A percentile compares a stretch with the other conserved stretches of the same genome.
Conservation (phyloP, 2,888 invertebrate genomes). For the Microctonus brassicae region DNA sequence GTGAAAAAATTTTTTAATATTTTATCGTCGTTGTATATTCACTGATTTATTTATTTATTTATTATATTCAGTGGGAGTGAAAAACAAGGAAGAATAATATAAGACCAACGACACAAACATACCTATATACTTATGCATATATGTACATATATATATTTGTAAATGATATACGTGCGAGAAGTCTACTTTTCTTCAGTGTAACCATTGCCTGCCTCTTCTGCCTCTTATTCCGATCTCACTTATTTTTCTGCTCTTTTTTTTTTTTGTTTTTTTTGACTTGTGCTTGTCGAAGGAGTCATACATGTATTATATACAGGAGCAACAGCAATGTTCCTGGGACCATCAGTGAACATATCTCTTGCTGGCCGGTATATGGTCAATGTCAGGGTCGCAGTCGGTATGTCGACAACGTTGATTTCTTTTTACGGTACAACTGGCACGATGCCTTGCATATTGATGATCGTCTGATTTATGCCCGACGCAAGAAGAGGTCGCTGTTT, state of each 20-base stretch:
- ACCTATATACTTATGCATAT: not conserved
- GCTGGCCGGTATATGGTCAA: slow-evolving; percentile 44
- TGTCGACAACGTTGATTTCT: slow-evolving; percentile 50
- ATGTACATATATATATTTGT: slow-evolving; percentile 7
- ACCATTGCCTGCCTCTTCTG: not conserved
- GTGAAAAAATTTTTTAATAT: too few species aligned
- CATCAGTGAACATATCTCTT: slow-evolving; percentile 41
- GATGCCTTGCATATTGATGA: slow-evolving; percentile 50
- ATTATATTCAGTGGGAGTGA: too few species aligned
- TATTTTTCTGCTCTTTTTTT: not conserved
- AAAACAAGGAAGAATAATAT: too few species aligned
- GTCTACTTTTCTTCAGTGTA: slow-evolving; percentile 25
- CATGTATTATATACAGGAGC: slow-evolving; percentile 12
- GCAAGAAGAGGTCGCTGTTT: slow-evolving; percentile 43
- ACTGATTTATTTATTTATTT: too few species aligned
- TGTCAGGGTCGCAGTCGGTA: slow-evolving; percentile 50
- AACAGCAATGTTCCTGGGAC: not conserved
- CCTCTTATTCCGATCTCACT: not conserved
- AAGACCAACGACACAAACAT: too few species aligned
- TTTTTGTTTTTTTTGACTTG: not conserved
- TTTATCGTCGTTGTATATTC: too few species aligned
- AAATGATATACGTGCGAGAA: slow-evolving; percentile 6
- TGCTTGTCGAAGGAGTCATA: not conserved
- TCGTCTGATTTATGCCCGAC: slow-evolving; percentile 49
- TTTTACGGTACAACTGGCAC: slow-evolving; percentile 49